Evolutionary conservation across 2,888 invertebrate species (phyloP), one percentile per base, ranked within the genome.

Genomic region (Scaptodrosophila latifasciaeformis): DNA sequence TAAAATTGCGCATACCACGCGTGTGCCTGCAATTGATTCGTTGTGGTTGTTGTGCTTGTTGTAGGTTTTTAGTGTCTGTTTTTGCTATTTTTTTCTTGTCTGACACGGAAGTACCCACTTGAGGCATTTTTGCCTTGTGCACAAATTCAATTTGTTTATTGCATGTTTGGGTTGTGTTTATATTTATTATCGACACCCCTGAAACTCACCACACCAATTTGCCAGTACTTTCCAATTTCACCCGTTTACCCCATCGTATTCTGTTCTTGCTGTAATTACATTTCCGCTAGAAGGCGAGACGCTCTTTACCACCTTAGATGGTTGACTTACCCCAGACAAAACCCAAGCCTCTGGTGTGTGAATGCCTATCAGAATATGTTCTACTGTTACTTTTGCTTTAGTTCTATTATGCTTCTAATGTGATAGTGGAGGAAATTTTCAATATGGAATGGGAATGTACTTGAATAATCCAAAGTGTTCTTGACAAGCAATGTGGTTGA

Each of bases 91-190:
- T n/a, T 27, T 40, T 31, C 42, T 18, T 27, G 34, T 24, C 43
- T 44, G 49, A 13, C 40, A 34, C 13, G 39, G 19, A 30, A 40
- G 40, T 21, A 17, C n/a, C 17, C 19, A 40, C 24, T 40, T 40
- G n/a, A 21, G 10, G 40, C 40, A 19, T 17, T 40, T 40, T 24
- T 7, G 24, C 43, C 29, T 27, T 29, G 18, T 30, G 17, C 18
- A 56, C 51, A 69, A 71, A 78, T 83, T 82, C 78, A 83, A 82
- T 82, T 82, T 82, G 65, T 78, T 76, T 68, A 68, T 78, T 68
- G 80, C 77, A 74, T 79, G 76, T 59, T 76, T 59, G 49, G 51
- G 49, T 61, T 63, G 60, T 70, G 70, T 76, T 78, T 75, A 78
- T 72, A 68, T 75, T 67, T 75, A 70, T 78, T 78, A 75, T 66